Conservation (phyloP, 2,888 invertebrate genomes). For the Arenicola marina region DNA sequence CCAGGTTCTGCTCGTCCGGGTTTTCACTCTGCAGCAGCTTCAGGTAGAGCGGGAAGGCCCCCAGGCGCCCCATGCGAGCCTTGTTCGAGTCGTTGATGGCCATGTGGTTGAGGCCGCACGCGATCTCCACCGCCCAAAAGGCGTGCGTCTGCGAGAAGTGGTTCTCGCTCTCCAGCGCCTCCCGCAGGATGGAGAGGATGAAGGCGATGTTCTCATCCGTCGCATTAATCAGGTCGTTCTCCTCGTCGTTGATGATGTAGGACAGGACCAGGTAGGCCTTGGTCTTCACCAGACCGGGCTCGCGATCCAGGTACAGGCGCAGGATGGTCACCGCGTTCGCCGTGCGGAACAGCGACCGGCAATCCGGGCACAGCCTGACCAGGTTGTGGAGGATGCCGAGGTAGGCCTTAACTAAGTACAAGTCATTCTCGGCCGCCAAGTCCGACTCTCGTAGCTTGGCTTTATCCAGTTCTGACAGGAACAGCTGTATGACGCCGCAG, state of each 20-base stretch:
- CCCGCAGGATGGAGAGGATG: conserved; percentile 46
- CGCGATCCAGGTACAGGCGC: conserved; percentile 26
- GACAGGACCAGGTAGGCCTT: conserved; percentile 52
- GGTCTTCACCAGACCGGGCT: conserved; percentile 42
- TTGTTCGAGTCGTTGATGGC: conserved; percentile 36
- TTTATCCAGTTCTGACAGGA: conserved; percentile 26
- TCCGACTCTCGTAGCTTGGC: conserved; percentile 15
- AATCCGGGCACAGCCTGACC: conserved; percentile 43
- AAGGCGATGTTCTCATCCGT: conserved; percentile 46
- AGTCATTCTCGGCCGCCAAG: conserved; percentile 29
- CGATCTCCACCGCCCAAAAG: conserved; percentile 50
- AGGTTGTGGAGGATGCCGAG: conserved; percentile 55
- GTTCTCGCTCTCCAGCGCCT: conserved; percentile 43
- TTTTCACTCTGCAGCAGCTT: conserved; percentile 23
- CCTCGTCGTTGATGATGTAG: conserved; percentile 50
- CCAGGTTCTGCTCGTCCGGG: conserved; percentile 42
- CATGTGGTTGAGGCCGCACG: conserved; percentile 40
- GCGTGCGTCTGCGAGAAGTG: conserved; percentile 51
- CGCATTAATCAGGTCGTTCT: conserved; percentile 47
- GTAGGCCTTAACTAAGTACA: conserved; percentile 46
- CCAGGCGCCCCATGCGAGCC: conserved; percentile 24
- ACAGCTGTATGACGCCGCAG: conserved; percentile 25
- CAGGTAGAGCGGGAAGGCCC: conserved; percentile 31
- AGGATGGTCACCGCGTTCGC: conserved; percentile 38
- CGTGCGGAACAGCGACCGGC: conserved; percentile 37